Evolutionary conservation across 2,888 invertebrate species (phyloP).

Genomic region (Catocala nupta): DNA sequence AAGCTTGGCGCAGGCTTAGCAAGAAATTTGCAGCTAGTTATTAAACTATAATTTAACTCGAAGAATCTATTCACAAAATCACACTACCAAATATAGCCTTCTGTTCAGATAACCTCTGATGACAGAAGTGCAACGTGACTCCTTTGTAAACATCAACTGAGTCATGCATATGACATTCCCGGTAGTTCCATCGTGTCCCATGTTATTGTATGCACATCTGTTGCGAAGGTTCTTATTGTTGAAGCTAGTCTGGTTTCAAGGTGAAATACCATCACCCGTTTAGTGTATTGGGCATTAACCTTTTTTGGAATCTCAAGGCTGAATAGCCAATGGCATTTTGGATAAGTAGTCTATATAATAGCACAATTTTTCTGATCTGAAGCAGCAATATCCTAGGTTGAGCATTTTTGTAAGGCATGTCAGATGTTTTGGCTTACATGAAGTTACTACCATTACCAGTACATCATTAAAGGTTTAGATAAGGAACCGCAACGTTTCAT

Average conservation of each 20-base stretch:
- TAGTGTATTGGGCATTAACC: neutral
- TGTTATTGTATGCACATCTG: slow-evolving; percentile 20
- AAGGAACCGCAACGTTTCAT: too few relatives aligned
- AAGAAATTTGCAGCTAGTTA: too few relatives aligned
- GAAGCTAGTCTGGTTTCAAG: slow-evolving; percentile 14
- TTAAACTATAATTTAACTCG: neutral
- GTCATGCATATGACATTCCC: slow-evolving; percentile 21
- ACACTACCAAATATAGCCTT: slow-evolving; percentile 3
- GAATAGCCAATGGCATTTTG: too few relatives aligned
- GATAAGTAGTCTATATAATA: too few relatives aligned
- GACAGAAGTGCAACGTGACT: slow-evolving; percentile 28
- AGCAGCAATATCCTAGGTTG: too few relatives aligned
- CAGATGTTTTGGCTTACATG: too few relatives aligned
- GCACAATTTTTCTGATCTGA: too few relatives aligned
- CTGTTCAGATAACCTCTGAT: neutral
- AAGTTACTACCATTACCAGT: too few relatives aligned
- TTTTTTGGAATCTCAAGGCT: neutral
- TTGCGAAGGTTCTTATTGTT: slow-evolving; percentile 12
- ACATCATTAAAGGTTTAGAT: too few relatives aligned
- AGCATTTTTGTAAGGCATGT: too few relatives aligned
- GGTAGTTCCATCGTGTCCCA: slow-evolving; percentile 17
- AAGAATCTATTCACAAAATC: neutral
- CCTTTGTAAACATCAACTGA: slow-evolving; percentile 38
- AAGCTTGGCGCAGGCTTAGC: too few relatives aligned
- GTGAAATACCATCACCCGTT: slow-evolving; percentile 4